Percentiles rank a stretch among this genome's conserved stretches.
These are phyloP conservation scores for Cettia cetti DNA, from an alignment of 2,113 vertebrate species.

Conservation along the genomic window DNA sequence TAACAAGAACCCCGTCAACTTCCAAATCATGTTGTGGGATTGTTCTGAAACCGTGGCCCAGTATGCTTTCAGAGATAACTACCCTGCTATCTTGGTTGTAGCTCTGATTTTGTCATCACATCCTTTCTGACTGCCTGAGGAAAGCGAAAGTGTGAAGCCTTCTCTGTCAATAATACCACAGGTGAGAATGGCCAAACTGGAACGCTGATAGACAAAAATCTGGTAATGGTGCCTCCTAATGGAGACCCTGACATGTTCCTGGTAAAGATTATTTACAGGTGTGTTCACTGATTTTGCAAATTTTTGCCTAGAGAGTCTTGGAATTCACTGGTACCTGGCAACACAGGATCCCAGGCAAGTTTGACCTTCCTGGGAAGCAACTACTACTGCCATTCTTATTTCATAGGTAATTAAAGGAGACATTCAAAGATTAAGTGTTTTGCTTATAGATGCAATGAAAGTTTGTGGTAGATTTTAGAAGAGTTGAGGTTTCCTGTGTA, in stretches of 20 bases:
- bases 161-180: background rate
- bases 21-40: slow-evolving; percentile 52
- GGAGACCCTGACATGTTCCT: background rate
- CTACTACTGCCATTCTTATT: background rate
- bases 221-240: background rate
- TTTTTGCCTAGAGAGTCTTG: background rate
- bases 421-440: background rate
- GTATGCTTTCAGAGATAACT: slow-evolving; percentile 40
- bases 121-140: background rate
- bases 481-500: background rate
- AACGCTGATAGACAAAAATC: background rate
- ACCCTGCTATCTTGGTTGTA: background rate
- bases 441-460: background rate
- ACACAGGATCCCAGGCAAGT: background rate
- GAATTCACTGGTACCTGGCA: background rate
- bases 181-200: background rate
- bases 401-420: background rate
- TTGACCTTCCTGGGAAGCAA: background rate
- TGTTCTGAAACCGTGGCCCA: background rate
- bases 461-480: background rate
- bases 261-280: background rate
- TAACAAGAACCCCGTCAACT: slow-evolving; percentile 45
- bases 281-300: background rate
- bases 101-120: slow-evolving; percentile 19
- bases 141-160: background rate